Base-by-base conservation (phyloP, 2,888 invertebrate species). In the Electrophaes corylata region DNA sequence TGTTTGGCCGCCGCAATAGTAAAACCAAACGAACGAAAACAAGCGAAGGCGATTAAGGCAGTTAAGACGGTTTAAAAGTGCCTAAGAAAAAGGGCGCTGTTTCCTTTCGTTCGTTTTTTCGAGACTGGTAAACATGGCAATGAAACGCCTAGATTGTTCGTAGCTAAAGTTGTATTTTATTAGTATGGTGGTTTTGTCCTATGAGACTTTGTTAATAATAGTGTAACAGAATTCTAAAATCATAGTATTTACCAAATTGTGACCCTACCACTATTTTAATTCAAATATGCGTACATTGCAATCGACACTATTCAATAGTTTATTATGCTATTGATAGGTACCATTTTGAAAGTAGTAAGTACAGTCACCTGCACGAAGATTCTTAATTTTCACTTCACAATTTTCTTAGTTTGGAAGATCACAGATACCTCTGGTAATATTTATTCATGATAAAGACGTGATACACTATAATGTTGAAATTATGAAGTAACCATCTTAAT, bases 81-180 rank as follows among this genome's bases (percentile, higher is more conserved):
- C 33, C n/a, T n/a, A n/a, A n/a, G 0, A 33, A 6, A 3, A 6
- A 2, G 6, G 10, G 8, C 16, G 2, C 16, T 2, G 37, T 6
- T 37, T 8, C 8, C 10, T 37, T 16, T 37, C 10, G 16, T 37
- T 37, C 16, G 16, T 16, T 37, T 37, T 2, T 16, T 37, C 16
- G 16, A 37, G 5, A 35, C 12, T 3, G 33, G 1, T 12, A 8
- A 8, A 10, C 5, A 37, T 16, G 35, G 12, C n/a, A 50, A 19
- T n/a, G 5, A 49, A 39, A 37, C 48, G 18, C 18, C 48, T 16
- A 26, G 33, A 26, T 56, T 43, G 23, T 43, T 54, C n/a, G 39
- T 48, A 33, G 31, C n/a, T 20, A 41, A 23, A 20, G 1, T 46
- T 53, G 35, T 50, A 39, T 39, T 45, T 10, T 46, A 43, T 41